These are phyloP conservation scores for Brachyrhaphis roseni DNA, from an alignment of 2,797 vertebrate genomes.

Conservation along the genomic window DNA sequence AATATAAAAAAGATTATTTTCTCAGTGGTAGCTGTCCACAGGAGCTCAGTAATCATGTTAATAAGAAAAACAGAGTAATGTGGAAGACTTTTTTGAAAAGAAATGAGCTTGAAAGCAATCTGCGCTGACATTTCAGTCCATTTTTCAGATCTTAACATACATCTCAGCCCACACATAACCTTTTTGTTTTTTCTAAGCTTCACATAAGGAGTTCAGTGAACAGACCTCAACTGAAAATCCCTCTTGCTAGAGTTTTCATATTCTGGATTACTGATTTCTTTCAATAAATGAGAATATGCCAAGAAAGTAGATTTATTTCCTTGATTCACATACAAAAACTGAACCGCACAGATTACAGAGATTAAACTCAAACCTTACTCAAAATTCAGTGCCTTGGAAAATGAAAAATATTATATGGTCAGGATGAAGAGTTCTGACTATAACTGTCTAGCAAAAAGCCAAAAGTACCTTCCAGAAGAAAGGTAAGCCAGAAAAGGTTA, in stretches of 20 bases:
- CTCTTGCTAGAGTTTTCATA: constrained; percentile 28
- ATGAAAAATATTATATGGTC: background rate
- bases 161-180: constrained; percentile 66
- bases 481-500: background rate
- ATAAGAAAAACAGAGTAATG: constrained; percentile 61
- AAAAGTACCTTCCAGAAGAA: background rate
- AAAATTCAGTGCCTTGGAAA: background rate
- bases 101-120: constrained; percentile 65
- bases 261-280: constrained; percentile 28
- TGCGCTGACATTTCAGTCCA: constrained; percentile 62
- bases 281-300: background rate
- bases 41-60: constrained; percentile 48
- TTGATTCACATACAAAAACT: background rate
- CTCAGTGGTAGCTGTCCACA: constrained; percentile 37
- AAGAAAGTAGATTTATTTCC: background rate
- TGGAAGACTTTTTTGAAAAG: constrained; percentile 58
- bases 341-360: background rate
- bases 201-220: constrained; percentile 29
- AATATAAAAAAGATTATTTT: constrained; percentile 25
- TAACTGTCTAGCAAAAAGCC: background rate
- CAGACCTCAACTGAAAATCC: constrained; percentile 36
- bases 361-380: background rate
- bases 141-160: constrained; percentile 60
- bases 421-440: background rate
- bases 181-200: constrained; percentile 44